Evolutionary conservation across 2,797 vertebrate species (phyloP), one percentile per base, ranked within the genome.

Genomic region (Thripadectes ignobilis): DNA sequence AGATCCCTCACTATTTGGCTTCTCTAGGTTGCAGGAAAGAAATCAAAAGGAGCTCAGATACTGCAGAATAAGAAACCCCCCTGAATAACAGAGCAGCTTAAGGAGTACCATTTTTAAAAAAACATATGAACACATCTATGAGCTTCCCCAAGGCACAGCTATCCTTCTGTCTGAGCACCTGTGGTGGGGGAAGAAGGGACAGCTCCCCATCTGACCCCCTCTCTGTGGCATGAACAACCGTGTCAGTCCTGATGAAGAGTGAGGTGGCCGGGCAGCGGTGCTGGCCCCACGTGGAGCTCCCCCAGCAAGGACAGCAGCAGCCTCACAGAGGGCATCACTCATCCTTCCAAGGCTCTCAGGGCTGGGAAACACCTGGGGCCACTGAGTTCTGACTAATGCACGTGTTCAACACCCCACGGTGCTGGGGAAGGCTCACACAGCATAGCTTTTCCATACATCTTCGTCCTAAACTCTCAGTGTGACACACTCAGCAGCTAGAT

Each of bases 331-430:
- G 48, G 75, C 7, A 3, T 46, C 38, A 13, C 49, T 68, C 66
- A 13, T 32, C 79, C 68, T 85, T 2, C 61, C 82, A 67, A 58
- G 71, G 57, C 54, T 68, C 73, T n/a, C 79, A 66, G 79, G 84
- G 29, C 51, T 5, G 1, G 41, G 38, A 34, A 61, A 61, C 1
- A 7, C 90, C 75, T 11, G 26, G 67, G 52, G 63, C n/a, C 63
- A 88, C 71, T 14, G 54, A 92, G 66, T 75, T 81, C 66, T 39
- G 54, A 38, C 49, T 36, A 61, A 58, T 10, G 49, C 38, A 17
- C 36, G 38, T 0, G 0, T 11, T 48, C 32, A 59, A 45, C 36
- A 32, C 30, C 49, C 2, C 2, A 4, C 4, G 10, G 0, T 18
- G 46, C 24, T 30, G 30, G 38, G 38, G 32, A 39, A 82, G 38